A percentile compares a stretch with the other conserved stretches of the same genome.
These are phyloP conservation scores for Hirtodrosophila histrioides DNA, from an alignment of 2,888 invertebrate genomes.

Conservation along the genomic window DNA sequence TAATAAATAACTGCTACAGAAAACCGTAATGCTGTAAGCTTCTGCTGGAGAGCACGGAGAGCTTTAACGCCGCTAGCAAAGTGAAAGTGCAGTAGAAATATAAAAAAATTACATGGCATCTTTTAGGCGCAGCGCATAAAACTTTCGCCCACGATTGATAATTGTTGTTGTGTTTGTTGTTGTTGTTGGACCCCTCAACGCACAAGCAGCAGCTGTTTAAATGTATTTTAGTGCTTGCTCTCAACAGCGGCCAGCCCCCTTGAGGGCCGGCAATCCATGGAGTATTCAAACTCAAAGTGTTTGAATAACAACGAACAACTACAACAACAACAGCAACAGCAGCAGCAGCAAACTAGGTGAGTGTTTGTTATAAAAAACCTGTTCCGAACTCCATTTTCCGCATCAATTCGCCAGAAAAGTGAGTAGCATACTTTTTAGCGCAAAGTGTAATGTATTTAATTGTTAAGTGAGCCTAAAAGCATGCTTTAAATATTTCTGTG, in stretches of 20 bases:
- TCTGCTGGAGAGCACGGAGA: not conserved
- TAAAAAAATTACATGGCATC: constrained; percentile 63
- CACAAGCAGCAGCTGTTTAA: constrained; percentile 80
- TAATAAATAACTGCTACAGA: constrained; percentile 9
- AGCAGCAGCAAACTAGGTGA: constrained; percentile 69
- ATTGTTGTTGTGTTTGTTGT: constrained; percentile 16
- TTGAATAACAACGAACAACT: constrained; percentile 69
- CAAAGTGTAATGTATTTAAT: too few relatives aligned
- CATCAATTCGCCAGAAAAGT: too few relatives aligned
- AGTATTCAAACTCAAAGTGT: constrained; percentile 84
- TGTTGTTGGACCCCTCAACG: constrained; percentile 32
- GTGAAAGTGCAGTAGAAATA: constrained; percentile 50
- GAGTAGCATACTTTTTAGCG: too few relatives aligned
- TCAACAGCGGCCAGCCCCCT: constrained; percentile 84
- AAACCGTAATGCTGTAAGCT: constrained; percentile 4
- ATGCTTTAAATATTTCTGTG: too few relatives aligned
- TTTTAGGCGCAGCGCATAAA: constrained; percentile 75
- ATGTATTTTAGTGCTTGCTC: constrained; percentile 84
- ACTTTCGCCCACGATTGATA: constrained; percentile 35
- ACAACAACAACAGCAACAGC: constrained; percentile 32
- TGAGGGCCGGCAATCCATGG: constrained; percentile 85
- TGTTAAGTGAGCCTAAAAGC: too few relatives aligned
- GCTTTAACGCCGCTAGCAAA: constrained; percentile 27
- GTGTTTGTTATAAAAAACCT: constrained; percentile 43
- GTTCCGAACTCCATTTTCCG: too few relatives aligned